Percentiles rank a stretch among this genome's conserved stretches.
These are phyloP conservation scores for Cinara cedri DNA, from an alignment of 2,888 invertebrate genomes.

Conservation along the genomic window DNA sequence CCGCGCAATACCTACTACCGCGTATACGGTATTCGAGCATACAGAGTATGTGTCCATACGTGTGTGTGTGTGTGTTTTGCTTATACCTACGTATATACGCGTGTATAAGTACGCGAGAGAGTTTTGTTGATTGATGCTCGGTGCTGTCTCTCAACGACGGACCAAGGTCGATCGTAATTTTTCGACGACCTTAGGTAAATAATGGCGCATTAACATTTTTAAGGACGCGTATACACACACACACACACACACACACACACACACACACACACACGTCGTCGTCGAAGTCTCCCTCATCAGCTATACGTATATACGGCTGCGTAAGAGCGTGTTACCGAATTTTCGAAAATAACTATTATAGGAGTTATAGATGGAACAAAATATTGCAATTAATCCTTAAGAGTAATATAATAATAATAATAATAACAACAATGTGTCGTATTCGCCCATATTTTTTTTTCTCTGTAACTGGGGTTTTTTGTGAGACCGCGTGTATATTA, in stretches of 20 bases:
- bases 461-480: background rate
- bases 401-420: background rate
- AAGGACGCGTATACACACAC: slow-evolving; percentile 18
- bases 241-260: too few species aligned
- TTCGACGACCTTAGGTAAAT: slow-evolving; percentile 55
- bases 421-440: background rate
- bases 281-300: background rate
- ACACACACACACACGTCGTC: background rate
- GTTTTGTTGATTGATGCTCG: slow-evolving; percentile 50
- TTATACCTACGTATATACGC: background rate
- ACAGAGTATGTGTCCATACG: background rate
- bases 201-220: slow-evolving; percentile 49
- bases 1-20: slow-evolving; percentile 38
- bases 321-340: background rate
- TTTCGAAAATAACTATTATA: background rate
- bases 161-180: slow-evolving; percentile 50
- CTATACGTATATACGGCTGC: background rate
- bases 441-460: background rate
- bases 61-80: background rate
- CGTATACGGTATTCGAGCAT: slow-evolving; percentile 17
- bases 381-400: background rate
- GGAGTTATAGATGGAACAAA: background rate
- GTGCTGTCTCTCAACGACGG: slow-evolving; percentile 28
- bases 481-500: background rate
- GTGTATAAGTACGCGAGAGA: slow-evolving; percentile 9